Conservation (phyloP, 2,888 invertebrate genomes). For the Cepaea hortensis region DNA sequence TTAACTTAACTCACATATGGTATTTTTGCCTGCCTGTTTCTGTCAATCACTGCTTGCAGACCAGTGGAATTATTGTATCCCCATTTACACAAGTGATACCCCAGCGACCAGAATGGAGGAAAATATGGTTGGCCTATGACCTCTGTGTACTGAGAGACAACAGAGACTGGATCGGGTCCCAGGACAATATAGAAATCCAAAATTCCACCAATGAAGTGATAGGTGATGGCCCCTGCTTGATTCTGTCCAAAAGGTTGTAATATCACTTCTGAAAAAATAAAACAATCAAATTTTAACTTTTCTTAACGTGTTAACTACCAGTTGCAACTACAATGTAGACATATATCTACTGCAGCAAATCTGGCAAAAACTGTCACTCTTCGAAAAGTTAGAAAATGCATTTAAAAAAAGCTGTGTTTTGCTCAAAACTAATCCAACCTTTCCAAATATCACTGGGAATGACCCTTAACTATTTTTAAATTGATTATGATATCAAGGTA, state of each 20-base stretch:
- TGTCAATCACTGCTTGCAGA: constrained; percentile 65
- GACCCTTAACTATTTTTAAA: too few species aligned
- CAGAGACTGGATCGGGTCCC: constrained; percentile 57
- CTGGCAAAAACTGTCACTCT: too few species aligned
- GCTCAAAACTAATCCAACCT: too few species aligned
- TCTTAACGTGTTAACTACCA: not conserved
- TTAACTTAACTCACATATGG: constrained; percentile 58
- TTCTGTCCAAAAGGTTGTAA: constrained; percentile 76
- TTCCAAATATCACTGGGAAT: too few species aligned
- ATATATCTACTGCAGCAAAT: too few species aligned
- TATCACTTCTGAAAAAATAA: constrained; percentile 26
- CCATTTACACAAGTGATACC: constrained; percentile 63
- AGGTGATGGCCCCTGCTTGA: constrained; percentile 56
- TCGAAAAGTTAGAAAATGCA: too few species aligned
- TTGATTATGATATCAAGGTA: too few species aligned
- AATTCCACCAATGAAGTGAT: constrained; percentile 60
- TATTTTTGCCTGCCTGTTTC: constrained; percentile 73
- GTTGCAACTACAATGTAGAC: too few species aligned
- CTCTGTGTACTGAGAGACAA: constrained; percentile 59
- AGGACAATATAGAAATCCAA: constrained; percentile 63
- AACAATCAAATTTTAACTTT: not conserved
- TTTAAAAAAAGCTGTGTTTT: too few species aligned
- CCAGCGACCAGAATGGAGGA: constrained; percentile 66
- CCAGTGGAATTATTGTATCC: constrained; percentile 56
- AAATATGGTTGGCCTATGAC: constrained; percentile 60